Conservation (phyloP, 2,888 invertebrate genomes). For the Hypolimnas misippus region DNA sequence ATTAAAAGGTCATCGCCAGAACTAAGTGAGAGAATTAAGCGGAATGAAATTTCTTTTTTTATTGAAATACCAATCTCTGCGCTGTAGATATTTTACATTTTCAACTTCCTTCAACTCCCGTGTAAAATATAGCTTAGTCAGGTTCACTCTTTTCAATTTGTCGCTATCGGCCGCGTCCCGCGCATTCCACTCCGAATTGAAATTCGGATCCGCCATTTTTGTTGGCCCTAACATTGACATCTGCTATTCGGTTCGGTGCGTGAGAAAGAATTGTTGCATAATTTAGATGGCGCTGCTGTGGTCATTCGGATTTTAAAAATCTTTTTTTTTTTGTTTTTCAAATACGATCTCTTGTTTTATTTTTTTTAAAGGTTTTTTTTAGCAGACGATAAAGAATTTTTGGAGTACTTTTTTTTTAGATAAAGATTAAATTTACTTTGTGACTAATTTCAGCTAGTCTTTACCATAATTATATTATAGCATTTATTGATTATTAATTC, state of each 20-base stretch:
- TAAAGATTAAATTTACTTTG: too few species aligned
- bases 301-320: neutral
- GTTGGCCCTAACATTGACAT: slow-evolving; percentile 30
- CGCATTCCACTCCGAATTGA: slow-evolving; percentile 40
- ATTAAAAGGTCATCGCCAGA: neutral
- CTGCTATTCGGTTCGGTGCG: slow-evolving; percentile 27
- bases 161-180: slow-evolving; percentile 26
- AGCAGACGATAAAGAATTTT: too few species aligned
- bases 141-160: slow-evolving; percentile 18
- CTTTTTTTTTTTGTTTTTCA: neutral
- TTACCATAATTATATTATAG: too few species aligned
- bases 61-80: neutral
- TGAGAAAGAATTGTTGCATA: slow-evolving; percentile 20
- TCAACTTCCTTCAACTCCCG: slow-evolving; percentile 13
- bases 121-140: slow-evolving; percentile 11
- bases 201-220: slow-evolving; percentile 38
- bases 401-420: too few species aligned
- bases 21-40: neutral
- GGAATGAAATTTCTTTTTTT: neutral
- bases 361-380: neutral
- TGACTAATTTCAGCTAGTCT: too few species aligned
- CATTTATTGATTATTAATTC: too few species aligned
- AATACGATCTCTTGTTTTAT: neutral
- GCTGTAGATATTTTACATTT: slow-evolving; percentile 14
- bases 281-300: slow-evolving; percentile 5